A percentile compares a stretch with the other conserved stretches of the same genome.
phyloP scores from a whole-genome alignment of 2,797 vertebrate genomes.

The Platalea minor region DNA sequence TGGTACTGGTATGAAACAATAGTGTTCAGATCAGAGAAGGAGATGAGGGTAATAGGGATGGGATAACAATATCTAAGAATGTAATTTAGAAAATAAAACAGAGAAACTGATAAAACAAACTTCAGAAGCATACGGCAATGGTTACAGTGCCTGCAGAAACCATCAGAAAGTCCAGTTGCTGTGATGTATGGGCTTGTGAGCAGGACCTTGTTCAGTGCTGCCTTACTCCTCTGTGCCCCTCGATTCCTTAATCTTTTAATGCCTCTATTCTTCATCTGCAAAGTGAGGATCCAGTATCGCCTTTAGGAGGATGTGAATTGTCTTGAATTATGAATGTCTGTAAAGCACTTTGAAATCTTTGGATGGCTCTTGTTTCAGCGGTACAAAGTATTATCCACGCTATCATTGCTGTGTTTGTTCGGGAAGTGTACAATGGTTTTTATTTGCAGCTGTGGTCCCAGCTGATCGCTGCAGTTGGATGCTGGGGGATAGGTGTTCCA shows the following conservation, averaged over 20 bases:
- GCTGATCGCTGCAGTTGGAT: neutral
- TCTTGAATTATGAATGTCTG: constrained; percentile 13
- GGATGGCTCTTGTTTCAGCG: neutral
- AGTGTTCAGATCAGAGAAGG: neutral
- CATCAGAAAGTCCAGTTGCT: neutral
- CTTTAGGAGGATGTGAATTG: neutral
- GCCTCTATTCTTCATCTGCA: neutral
- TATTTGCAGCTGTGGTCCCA: neutral
- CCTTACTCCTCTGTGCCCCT: neutral
- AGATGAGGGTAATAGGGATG: neutral
- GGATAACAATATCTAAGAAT: neutral
- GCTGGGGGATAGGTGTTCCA: neutral
- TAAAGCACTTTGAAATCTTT: constrained; percentile 15
- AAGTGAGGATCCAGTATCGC: neutral
- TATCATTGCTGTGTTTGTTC: neutral
- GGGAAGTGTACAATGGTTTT: neutral
- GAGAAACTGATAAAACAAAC: neutral
- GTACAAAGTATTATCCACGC: neutral
- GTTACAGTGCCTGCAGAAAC: neutral
- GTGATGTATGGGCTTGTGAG: neutral
- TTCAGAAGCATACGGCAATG: neutral
- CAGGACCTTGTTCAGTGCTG: neutral
- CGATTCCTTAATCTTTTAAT: neutral
- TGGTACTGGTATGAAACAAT: neutral
- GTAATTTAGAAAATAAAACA: neutral